These are phyloP conservation scores for Leptinotarsa rubiginosa DNA, from an alignment of 2,888 invertebrate genomes.

Conservation along the genomic window DNA sequence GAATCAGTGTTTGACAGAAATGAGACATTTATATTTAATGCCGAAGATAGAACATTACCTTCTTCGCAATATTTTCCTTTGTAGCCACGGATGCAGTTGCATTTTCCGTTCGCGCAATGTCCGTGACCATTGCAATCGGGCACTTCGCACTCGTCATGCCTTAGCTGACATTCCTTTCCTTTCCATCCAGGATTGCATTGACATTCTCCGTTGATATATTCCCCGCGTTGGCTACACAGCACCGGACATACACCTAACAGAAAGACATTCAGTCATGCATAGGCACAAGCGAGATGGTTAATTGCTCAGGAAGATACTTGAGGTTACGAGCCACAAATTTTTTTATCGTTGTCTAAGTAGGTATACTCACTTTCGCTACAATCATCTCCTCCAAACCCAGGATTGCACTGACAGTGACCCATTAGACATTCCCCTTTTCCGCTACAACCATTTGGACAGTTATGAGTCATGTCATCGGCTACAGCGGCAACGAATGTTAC, in stretches of 20 bases:
- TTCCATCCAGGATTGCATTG: conserved; percentile 99
- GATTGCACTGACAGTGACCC: conserved; percentile 95
- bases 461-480: conserved; percentile 93
- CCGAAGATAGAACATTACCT: conserved; percentile 68
- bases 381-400: conserved; percentile 95
- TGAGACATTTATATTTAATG: not conserved
- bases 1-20: not conserved
- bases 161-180: conserved; percentile 94
- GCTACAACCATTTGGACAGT: conserved; percentile 96
- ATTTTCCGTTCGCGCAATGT: conserved; percentile 94
- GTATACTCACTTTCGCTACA: conserved; percentile 93
- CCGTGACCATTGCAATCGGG: conserved; percentile 97
- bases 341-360: conserved; percentile 46
- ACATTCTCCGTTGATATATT: conserved; percentile 96
- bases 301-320: conserved; percentile 5
- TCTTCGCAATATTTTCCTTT: conserved; percentile 95
- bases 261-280: conserved; percentile 50
- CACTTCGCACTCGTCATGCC: conserved; percentile 96
- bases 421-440: conserved; percentile 96
- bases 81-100: conserved; percentile 93
- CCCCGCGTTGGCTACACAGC: conserved; percentile 95
- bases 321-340: not conserved
- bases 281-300: conserved; percentile 39
- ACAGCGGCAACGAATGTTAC: conserved; percentile 85
- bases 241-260: conserved; percentile 91